Evolutionary conservation across 1,140 invertebrate species (phyloP), one percentile per base, ranked within the genome.

Genomic region (Parasteatoda tepidariorum): DNA sequence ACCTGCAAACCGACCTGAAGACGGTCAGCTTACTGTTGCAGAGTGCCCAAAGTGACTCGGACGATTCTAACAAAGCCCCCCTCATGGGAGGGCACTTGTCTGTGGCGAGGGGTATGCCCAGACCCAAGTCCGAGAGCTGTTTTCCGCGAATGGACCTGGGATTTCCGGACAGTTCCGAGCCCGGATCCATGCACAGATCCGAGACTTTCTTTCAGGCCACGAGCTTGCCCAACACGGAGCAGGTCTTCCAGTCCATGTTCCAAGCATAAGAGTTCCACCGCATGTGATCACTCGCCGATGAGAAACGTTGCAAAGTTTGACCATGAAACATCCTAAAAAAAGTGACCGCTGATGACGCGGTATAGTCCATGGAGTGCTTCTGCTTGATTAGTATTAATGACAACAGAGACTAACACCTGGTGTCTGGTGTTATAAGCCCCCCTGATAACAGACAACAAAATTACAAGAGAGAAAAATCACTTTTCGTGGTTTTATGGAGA

Each of bases 121-220:
- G 86, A 61, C 86, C 86, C 59, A 87, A 87, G 78, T 87, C 86
- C 26, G 86, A 87, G 61, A 85, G 79, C 38, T 87, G 86, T 59
- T 87, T 87, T 41, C 84, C 84, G 54, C 70, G 81, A 18, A 82
- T 85, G 84, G 84, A 85, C 38, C 71, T 85, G 31, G 84, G 84
- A 33, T 71, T 76, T 59, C 84, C 76, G 34, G 76, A 81, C 31
- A 71, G 7, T 34, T 30, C 55, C 28, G 75, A 71, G 15, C 78
- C 75, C 34, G 68, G 57, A 24, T 38, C 57, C 55, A 75, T 84
- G 74, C 84, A 84, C 31, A 24, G 84, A 6, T 84, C 84, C 41
- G 84, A 84, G 66, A 84, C 84, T 31, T 84, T 84, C 67, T 81
- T 79, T 13, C 75, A 84, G 18, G 66, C 84, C 24, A 84, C 59